These are phyloP conservation scores for Prosopocoilus inquinatus DNA, from an alignment of 2,888 invertebrate genomes.

Conservation along the genomic window DNA sequence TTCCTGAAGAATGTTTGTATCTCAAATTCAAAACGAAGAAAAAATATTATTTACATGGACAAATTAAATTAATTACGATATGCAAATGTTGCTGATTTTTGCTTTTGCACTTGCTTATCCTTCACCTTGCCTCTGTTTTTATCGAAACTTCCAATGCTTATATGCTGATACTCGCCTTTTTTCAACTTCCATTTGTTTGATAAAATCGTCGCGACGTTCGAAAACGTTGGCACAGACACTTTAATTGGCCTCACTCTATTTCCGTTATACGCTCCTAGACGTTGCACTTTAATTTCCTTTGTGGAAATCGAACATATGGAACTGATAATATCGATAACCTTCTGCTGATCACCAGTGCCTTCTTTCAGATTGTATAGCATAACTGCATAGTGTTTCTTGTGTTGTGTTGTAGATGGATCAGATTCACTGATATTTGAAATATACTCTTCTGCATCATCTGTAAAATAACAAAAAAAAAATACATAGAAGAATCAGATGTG, in stretches of 20 bases:
- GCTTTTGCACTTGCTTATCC: too few species aligned
- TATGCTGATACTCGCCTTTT: slow-evolving; percentile 3
- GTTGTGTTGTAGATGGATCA: too few species aligned
- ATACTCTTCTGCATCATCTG: too few species aligned
- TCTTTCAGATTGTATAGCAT: background rate
- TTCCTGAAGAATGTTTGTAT: too few species aligned
- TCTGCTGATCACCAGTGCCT: slow-evolving; percentile 1
- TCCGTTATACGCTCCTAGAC: background rate
- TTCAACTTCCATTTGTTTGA: slow-evolving; percentile 6
- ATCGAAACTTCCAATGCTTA: slow-evolving; percentile 5
- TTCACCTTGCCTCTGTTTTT: background rate
- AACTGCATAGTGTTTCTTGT: too few species aligned
- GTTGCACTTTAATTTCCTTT: slow-evolving; percentile 2
- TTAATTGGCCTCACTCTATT: slow-evolving; percentile 1
- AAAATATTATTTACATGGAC: too few species aligned
- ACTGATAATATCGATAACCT: slow-evolving; percentile 1
- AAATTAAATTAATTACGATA: too few species aligned
- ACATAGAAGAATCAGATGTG: too few species aligned
- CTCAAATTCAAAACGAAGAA: too few species aligned
- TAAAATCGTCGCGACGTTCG: background rate
- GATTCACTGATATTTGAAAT: too few species aligned
- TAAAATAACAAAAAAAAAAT: too few species aligned
- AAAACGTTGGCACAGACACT: slow-evolving; percentile 7
- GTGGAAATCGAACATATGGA: background rate
- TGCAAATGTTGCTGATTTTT: too few species aligned